Base-by-base conservation (phyloP, 2,113 vertebrate species). In the Phrynocephalus versicolor region DNA sequence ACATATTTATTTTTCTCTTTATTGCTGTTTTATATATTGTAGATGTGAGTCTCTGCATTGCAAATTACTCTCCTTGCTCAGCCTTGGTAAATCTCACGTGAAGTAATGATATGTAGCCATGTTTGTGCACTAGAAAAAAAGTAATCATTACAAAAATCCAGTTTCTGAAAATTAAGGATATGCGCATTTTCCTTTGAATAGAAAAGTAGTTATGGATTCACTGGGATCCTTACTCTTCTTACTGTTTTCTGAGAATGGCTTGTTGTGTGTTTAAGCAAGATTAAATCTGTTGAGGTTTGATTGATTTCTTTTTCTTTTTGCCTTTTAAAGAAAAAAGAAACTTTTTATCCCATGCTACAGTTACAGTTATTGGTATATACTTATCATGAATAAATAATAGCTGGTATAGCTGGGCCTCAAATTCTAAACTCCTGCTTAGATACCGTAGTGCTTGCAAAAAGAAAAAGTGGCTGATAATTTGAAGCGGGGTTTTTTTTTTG, bases 331-430 rank as follows among this genome's bases (percentile, higher is more conserved):
- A 51, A 51, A 51, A 51, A 51, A 51, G 45, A 51, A 51, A 51
- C 10, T 13, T n/a, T 45, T 81, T n/a, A 81, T 81, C n/a, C 45
- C 18, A 80, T 35, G 39, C 41, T 67, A 12, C 62, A n/a, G 39
- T 81, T 1, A 60, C 37, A 7, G 51, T 51, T 75, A 30, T 75
- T 75, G 30, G 19, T 23, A 58, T 58, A 7, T n/a, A 13, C 51
- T 57, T 21, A n/a, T n/a, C 65, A 65, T 30, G 25, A 65, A 64
- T 45, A 6, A 80, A 3, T n/a, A 45, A 25, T 65, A 27, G 62
- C 81, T 67, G 45, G 70, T 74, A 64, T 16, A 77, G 90, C 81
- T 39, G 79, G 88, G 37, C 33, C 89, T 88, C 77, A 62, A 86
- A 72, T 83, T 51, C 45, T 75, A 19, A 85, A 73, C 39, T 64